Evolutionary conservation across 2,888 invertebrate genomes (phyloP).

Genomic region (Cheilosia grossa): DNA sequence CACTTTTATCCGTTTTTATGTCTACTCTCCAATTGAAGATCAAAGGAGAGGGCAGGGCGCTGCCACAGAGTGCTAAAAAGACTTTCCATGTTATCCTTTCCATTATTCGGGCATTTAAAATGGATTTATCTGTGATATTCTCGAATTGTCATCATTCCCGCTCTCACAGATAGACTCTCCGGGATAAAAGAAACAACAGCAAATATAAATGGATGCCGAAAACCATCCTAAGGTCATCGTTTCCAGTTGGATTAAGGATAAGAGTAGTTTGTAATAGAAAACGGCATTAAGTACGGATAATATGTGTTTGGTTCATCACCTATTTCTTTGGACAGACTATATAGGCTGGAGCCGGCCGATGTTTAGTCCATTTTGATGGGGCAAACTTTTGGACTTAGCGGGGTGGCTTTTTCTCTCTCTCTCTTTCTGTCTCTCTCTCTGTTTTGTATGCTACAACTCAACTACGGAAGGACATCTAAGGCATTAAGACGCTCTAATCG

Average conservation of each 20-base stretch:
- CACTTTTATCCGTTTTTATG: conserved; percentile 31
- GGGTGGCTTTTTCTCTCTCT: background rate
- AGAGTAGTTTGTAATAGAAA: conserved; percentile 52
- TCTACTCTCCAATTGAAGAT: conserved; percentile 1
- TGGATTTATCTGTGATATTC: conserved; percentile 73
- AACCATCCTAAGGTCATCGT: conserved; percentile 38
- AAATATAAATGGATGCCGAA: background rate
- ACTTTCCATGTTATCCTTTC: conserved; percentile 73
- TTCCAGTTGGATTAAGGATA: conserved; percentile 58
- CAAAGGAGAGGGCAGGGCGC: conserved; percentile 3
- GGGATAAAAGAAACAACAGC: background rate
- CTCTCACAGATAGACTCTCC: background rate
- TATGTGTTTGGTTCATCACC: conserved; percentile 56
- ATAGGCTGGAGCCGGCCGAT: background rate
- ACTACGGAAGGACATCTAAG: background rate
- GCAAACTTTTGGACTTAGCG: conserved; percentile 23
- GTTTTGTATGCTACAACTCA: background rate
- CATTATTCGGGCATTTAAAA: conserved; percentile 72
- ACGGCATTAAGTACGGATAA: conserved; percentile 60
- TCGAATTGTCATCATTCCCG: conserved; percentile 64
- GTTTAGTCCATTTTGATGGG: too few relatives aligned
- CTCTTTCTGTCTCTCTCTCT: background rate
- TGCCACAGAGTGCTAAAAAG: conserved; percentile 67
- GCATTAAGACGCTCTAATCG: conserved; percentile 18
- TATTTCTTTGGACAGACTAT: conserved; percentile 6